Evolutionary conservation across 2,113 vertebrate genomes (phyloP), one percentile per base, ranked within the genome.

Genomic region (Antidorcas marsupialis): DNA sequence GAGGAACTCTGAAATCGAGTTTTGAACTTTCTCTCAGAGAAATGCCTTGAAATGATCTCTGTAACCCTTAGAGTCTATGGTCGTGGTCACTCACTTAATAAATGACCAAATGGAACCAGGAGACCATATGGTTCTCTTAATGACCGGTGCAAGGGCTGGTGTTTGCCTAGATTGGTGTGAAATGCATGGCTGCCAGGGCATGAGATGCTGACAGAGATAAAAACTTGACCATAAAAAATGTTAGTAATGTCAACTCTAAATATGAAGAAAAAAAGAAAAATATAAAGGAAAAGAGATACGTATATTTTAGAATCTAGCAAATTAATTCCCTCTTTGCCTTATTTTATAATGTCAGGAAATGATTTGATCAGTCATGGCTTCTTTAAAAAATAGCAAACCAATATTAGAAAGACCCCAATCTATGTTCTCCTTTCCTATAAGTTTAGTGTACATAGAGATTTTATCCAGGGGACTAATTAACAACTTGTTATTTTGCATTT

Each of bases 231-330:
- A 27, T 60, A 89, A 55, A 55, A 55, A 78, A 43, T 30, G 8
- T 93, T 57, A 21, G 57, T 60, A 52, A 64, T 2, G 79, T 53
- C 14, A 74, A 25, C 6, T 92, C 17, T 62, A 79, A 16, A 74
- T 74, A 52, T 13, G 59, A 76, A 76, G 39, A 30, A 78, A 84
- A 67, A 7, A 64, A 15, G 71, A 76, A 76, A 76, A 76, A 43
- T 84, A 52, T 11, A 53, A 76, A 81, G 53, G 43, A 86, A 84
- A 78, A 57, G 3, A 64, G 15, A 81, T 53, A 27, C 2, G 0
- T 36, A 5, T 55, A 87, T 84, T 94, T 95, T 93, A 5, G 53
- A 60, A 94, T 27, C 21, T 78, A 57, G 92, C 87, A 96, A 97
- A 64, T 78, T 76, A 96, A 50, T 76, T 27, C 1, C 6, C 30